These are phyloP conservation scores for Philopedon plagiatum DNA, from an alignment of 2,888 invertebrate genomes.

Conservation along the genomic window DNA sequence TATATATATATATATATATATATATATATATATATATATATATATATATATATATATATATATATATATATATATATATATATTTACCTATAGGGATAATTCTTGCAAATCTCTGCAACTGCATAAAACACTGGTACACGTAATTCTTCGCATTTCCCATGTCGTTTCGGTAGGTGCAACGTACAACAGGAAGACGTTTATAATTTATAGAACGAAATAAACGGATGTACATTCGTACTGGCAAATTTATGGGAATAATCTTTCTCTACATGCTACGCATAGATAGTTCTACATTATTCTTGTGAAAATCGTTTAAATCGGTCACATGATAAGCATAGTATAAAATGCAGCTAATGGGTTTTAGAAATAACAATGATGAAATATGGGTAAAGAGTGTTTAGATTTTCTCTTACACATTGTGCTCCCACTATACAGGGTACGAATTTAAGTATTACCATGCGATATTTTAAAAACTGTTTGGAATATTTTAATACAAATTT, in stretches of 20 bases:
- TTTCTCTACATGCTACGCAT: slow-evolving; percentile 42
- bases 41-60: slow-evolving; percentile 1
- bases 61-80: slow-evolving; percentile 1
- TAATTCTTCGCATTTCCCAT: slow-evolving; percentile 40
- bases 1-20: not conserved
- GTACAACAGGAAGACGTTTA: slow-evolving; percentile 42
- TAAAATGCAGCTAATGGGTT: not conserved
- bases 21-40: slow-evolving; percentile 1
- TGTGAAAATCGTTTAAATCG: slow-evolving; percentile 6
- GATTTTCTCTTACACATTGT: no score
- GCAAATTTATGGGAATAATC: slow-evolving; percentile 46
- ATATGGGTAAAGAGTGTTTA: no score
- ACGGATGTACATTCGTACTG: slow-evolving; percentile 43
- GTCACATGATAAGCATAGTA: slow-evolving; percentile 1
- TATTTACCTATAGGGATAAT: not conserved
- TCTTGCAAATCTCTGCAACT: slow-evolving; percentile 39
- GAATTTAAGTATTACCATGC: no score
- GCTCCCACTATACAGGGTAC: no score
- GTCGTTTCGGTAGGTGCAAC: slow-evolving; percentile 35
- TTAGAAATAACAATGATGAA: not conserved
- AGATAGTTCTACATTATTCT: slow-evolving; percentile 17
- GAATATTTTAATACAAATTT: no score
- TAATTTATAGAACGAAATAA: slow-evolving; percentile 48
- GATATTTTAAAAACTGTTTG: no score
- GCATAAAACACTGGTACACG: slow-evolving; percentile 38